Evolutionary conservation across 2,888 invertebrate genomes (phyloP).

Genomic region (Coelogynopora nodosa): DNA sequence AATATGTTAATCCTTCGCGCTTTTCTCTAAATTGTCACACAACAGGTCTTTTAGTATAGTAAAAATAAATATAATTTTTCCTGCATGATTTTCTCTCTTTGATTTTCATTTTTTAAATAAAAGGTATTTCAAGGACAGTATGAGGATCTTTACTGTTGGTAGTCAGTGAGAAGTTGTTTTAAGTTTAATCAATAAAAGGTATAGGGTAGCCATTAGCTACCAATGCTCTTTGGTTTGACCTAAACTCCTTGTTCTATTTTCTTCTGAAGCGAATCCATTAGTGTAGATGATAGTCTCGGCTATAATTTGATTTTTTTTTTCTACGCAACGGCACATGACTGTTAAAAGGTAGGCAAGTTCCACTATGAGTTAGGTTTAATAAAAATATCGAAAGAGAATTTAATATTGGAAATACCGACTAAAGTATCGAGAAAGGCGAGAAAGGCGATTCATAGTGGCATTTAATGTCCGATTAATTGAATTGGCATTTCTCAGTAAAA

Average conservation of each 20-base stretch:
- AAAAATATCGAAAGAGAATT: not conserved
- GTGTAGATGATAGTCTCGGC: constrained; percentile 9
- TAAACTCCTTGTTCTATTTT: not conserved
- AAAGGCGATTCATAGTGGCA: not conserved
- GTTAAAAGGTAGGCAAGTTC: constrained; percentile 13
- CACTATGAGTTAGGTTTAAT: constrained; percentile 21
- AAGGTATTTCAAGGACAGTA: not conserved
- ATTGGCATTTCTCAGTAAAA: not conserved
- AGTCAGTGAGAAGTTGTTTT: not conserved
- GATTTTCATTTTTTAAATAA: not conserved
- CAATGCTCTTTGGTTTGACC: not conserved
- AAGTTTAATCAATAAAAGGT: not conserved
- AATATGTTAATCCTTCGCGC: not conserved
- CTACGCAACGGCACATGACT: not conserved
- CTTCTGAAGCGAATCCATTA: constrained; percentile 12
- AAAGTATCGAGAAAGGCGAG: constrained; percentile 31
- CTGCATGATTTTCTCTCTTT: not conserved
- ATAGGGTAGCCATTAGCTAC: constrained; percentile 17
- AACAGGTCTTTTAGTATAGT: not conserved
- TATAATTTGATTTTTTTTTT: constrained; percentile 9
- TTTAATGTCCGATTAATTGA: not conserved
- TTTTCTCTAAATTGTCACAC: not conserved
- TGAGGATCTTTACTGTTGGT: not conserved
- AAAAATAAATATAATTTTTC: not conserved
- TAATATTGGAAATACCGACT: not conserved